Evolutionary conservation across 1,140 invertebrate species (phyloP).

Genomic region (Elymnias hypermnestra): DNA sequence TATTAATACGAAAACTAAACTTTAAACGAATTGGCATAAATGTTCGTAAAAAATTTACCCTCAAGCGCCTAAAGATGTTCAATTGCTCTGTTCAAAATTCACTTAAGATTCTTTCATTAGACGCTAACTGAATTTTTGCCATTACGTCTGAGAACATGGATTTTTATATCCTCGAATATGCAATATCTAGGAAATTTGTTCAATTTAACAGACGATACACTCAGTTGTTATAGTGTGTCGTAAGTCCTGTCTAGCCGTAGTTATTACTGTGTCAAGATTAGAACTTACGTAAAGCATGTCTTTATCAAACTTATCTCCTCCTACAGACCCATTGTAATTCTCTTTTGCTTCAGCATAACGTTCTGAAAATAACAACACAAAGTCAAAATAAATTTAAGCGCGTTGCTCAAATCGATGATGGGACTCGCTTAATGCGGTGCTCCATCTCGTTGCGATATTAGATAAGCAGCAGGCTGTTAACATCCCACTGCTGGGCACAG

Average conservation of each 20-base stretch:
- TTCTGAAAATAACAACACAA: conserved; percentile 17
- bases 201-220: background rate
- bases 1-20: no score
- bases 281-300: conserved; percentile 40
- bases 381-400: background rate
- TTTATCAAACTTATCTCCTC: conserved; percentile 28
- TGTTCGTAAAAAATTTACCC: no score
- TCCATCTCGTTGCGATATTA: no score
- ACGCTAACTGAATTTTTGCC: no score
- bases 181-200: conserved; percentile 1
- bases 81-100: no score
- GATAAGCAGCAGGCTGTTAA: no score
- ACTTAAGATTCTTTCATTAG: no score
- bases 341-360: conserved; percentile 21
- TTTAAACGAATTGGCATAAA: no score
- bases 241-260: conserved; percentile 18
- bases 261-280: conserved; percentile 2
- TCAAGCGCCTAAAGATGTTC: no score
- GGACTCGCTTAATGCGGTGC: no score
- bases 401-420: no score
- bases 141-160: background rate
- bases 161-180: background rate
- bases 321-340: conserved; percentile 21
- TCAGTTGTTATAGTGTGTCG: background rate
- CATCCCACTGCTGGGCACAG: no score